Evolutionary conservation across 2,888 invertebrate genomes (phyloP), one percentile per base, ranked within the genome.

Genomic region (Agonopterix alstromeriana): DNA sequence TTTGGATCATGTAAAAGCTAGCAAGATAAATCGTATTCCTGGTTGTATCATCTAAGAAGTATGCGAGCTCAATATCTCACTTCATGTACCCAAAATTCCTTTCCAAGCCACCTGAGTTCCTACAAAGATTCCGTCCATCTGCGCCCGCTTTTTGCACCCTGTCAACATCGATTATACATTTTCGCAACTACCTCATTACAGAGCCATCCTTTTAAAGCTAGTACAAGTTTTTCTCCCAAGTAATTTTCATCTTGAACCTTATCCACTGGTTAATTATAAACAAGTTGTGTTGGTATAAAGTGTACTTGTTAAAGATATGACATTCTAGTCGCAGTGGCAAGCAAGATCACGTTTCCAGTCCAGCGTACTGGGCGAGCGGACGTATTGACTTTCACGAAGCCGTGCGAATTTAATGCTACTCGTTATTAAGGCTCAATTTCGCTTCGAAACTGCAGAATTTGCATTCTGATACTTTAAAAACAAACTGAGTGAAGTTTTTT

Each of bases 341-440:
- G 60, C 63, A 71, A 67, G 60, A 64, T 71, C 67, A 59, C 52
- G 65, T 70, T 72, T 61, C 66, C 54, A 53, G 48, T 38, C 48
- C 41, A 48, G 46, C 27, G 27, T 27, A 27, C 44, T 47, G 46
- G 43, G 10, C 43, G 43, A 46, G 54, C 60, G 55, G 61, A 65
- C 56, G 67, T 71, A 60, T 73, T 59, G 57, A 64, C 70, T 75
- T 75, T 75, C 75, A 63, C 67, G 62, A 60, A 56, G 60, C 63
- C 67, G 58, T 65, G 65, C 60, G 52, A 67, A 65, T 61, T 57
- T 53, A 41, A 50, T 48, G 38, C 36, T 45, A 47, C 45, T 38
- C 5, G 10, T 36, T 9, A 36, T 36, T 2, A 36, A 9, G n/a
- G 38, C 9, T 38, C 38, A 38, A n/a, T 38, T 38, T 38, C n/a